These are phyloP conservation scores for Leucophenga maculata DNA, from an alignment of 2,888 invertebrate species.

Conservation along the genomic window DNA sequence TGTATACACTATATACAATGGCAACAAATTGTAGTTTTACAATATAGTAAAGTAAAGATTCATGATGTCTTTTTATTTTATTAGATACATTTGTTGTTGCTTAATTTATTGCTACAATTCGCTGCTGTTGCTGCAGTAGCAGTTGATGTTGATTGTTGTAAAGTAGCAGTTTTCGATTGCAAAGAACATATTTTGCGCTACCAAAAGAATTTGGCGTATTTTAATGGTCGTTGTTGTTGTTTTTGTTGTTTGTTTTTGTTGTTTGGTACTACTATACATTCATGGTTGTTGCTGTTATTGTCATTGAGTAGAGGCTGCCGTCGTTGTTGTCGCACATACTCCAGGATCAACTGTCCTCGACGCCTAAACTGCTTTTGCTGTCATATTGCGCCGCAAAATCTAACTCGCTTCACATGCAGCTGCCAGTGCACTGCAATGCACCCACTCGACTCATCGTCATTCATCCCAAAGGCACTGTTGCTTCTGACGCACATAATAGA, in stretches of 20 bases:
- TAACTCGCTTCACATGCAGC: conserved; percentile 9
- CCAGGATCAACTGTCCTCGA: conserved; percentile 1
- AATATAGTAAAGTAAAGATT: no score
- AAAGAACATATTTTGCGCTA: conserved; percentile 63
- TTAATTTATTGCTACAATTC: conserved; percentile 12
- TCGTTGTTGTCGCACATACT: no score
- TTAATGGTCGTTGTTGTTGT: conserved; percentile 59
- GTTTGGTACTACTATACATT: conserved; percentile 29
- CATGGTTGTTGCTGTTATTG: conserved; percentile 25
- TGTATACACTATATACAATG: no score
- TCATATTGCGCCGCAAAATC: background rate
- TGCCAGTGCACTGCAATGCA: conserved; percentile 7
- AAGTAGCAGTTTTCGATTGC: conserved; percentile 56
- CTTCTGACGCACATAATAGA: conserved; percentile 87
- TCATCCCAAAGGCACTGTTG: conserved; percentile 87
- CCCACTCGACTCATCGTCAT: conserved; percentile 73
- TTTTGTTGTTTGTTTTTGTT: conserved; percentile 25
- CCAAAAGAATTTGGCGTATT: conserved; percentile 62
- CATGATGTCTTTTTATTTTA: background rate
- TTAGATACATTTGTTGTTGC: conserved; percentile 27
- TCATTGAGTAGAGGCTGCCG: background rate
- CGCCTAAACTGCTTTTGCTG: no score
- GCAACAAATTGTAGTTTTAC: no score
- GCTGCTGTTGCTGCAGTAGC: background rate
- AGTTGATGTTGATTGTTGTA: conserved; percentile 26